These are phyloP conservation scores for Apodemia duryi DNA, from an alignment of 2,888 invertebrate genomes.

Conservation along the genomic window DNA sequence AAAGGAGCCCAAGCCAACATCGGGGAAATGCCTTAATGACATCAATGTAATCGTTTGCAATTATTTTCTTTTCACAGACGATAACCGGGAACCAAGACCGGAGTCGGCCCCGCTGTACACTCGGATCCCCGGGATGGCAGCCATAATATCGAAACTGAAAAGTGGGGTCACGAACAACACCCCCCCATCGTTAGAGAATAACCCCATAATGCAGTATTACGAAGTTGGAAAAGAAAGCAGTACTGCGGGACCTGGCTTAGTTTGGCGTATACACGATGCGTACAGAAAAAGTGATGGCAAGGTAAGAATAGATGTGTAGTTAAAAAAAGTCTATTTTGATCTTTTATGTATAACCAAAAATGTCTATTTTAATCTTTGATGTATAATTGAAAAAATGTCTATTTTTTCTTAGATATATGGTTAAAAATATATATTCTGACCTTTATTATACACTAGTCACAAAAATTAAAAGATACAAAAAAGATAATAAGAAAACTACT, in stretches of 20 bases:
- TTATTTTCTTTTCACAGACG: constrained; percentile 20
- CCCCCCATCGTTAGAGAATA: constrained; percentile 76
- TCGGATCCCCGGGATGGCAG: constrained; percentile 45
- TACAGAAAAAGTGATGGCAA: constrained; percentile 92
- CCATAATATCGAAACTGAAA: constrained; percentile 46
- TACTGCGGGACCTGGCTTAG: constrained; percentile 91
- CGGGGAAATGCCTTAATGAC: too few relatives aligned
- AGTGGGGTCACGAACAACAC: constrained; percentile 35
- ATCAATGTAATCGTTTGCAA: too few relatives aligned
- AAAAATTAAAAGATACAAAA: too few relatives aligned
- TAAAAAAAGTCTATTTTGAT: too few relatives aligned
- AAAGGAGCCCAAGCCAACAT: too few relatives aligned
- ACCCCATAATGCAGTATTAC: constrained; percentile 92
- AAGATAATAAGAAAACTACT: too few relatives aligned
- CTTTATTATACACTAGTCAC: too few relatives aligned
- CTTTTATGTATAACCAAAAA: too few relatives aligned
- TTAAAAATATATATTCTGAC: too few relatives aligned
- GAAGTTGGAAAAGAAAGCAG: constrained; percentile 90
- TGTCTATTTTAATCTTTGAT: too few relatives aligned
- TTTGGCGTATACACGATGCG: constrained; percentile 96
- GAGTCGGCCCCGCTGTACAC: constrained; percentile 34
- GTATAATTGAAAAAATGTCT: too few relatives aligned
- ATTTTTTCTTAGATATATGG: too few relatives aligned
- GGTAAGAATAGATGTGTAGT: constrained; percentile 77
- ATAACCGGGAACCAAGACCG: constrained; percentile 26